Percentiles rank a stretch among this genome's conserved stretches.
These are phyloP conservation scores for Mystacornis crossleyi DNA, from an alignment of 2,113 vertebrate species.

Conservation along the genomic window DNA sequence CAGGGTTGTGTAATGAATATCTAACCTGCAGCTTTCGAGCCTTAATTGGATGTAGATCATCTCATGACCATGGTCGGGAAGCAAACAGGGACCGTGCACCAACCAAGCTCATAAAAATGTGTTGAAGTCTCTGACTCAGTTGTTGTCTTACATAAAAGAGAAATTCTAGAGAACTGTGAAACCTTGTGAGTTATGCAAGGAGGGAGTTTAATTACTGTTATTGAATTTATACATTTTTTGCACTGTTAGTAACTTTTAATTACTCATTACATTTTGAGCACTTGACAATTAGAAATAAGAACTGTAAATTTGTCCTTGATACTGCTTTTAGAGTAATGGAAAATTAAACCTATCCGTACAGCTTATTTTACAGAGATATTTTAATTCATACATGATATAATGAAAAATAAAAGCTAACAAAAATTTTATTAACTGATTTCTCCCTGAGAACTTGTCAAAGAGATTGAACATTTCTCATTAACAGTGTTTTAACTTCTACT, in stretches of 20 bases:
- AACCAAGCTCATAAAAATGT: neutral
- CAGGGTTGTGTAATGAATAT: constrained; percentile 20
- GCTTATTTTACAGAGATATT: neutral
- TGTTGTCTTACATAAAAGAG: constrained; percentile 29
- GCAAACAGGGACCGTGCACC: neutral
- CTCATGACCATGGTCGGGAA: neutral
- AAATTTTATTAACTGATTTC: neutral
- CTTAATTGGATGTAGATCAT: constrained; percentile 33
- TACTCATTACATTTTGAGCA: neutral
- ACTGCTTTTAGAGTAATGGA: neutral
- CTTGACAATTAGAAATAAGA: constrained; percentile 1
- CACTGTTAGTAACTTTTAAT: neutral
- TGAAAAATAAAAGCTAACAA: neutral
- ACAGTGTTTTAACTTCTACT: neutral
- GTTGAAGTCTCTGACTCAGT: constrained; percentile 36
- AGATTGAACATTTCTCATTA: neutral
- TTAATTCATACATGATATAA: neutral
- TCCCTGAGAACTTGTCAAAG: neutral
- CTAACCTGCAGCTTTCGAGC: neutral
- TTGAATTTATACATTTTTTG: neutral
- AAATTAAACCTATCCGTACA: neutral
- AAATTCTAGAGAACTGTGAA: constrained; percentile 44
- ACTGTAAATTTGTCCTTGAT: neutral
- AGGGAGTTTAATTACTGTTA: neutral
- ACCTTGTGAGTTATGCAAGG: constrained; percentile 39